phyloP scores from a whole-genome alignment of 1,140 invertebrate species.

The Eubasilissa regina region DNA sequence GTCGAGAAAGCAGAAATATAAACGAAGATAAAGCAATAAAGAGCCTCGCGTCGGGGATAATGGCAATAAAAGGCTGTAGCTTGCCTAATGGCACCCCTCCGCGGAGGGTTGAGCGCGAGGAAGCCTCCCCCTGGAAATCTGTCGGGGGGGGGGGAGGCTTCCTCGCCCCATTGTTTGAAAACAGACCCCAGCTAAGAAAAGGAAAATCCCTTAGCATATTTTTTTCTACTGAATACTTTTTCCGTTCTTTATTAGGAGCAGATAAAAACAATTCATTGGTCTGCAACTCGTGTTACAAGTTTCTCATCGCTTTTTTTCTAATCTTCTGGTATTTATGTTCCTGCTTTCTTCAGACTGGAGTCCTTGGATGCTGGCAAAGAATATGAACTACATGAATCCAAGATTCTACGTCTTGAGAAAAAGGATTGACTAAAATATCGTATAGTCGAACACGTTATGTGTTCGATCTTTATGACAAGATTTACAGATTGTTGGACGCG shows the following conservation, averaged over 20 bases:
- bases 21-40: conserved; percentile 9
- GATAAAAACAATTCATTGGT: neutral
- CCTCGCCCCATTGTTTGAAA: neutral
- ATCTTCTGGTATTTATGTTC: too few species aligned
- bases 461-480: too few species aligned
- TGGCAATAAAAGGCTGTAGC: neutral
- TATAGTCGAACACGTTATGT: too few species aligned
- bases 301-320: too few species aligned
- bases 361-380: too few species aligned
- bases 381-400: too few species aligned
- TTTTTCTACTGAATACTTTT: neutral
- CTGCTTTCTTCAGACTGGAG: too few species aligned
- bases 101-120: neutral
- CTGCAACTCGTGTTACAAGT: neutral
- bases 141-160: neutral
- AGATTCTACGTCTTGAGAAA: too few species aligned
- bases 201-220: conserved; percentile 4
- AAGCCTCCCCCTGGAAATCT: neutral
- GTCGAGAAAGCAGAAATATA: neutral
- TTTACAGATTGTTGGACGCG: too few species aligned
- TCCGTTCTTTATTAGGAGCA: neutral
- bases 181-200: neutral
- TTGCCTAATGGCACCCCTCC: neutral
- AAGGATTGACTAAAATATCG: too few species aligned
- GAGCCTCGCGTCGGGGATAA: conserved; percentile 1